Base-by-base conservation (phyloP, 2,797 vertebrate genomes). In the Onychomys torridus region DNA sequence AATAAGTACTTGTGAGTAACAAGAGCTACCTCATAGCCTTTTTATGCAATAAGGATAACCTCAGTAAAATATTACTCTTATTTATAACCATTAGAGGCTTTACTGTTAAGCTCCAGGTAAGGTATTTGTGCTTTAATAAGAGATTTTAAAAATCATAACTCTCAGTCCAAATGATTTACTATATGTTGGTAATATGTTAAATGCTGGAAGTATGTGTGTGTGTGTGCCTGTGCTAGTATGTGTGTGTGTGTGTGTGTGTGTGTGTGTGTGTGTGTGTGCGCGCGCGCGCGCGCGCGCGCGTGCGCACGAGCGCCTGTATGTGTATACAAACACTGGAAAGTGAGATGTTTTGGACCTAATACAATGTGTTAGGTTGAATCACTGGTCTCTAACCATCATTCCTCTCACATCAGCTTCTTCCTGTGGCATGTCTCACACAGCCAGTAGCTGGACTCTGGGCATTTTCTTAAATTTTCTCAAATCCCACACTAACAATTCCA, bases 21-120 rank as follows among this genome's bases (percentile, higher is more conserved):
- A 88, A 90, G 63, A 90, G 59, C 9, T 82, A 43, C 49, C 32
- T 88, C n/a, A 61, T 49, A 43, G n/a, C 57, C n/a, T 92, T 77
- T 94, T 85, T 92, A 93, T 69, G 17, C 57, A 13, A 8, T 37
- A 52, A 96, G 61, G 67, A 12, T 63, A 73, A 27, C 17, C 90
- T 71, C 67, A 90, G 59, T 91, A 95, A 93, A 96, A 59, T 89
- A 89, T 88, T 83, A 75, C 29, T 92, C 88, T 89, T 37, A 63
- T 88, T 94, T 94, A 16, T 81, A 94, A 85, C n/a, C 21, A 78
- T 82, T 73, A 61, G 86, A 87, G 23, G 0, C 27, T 82, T 84
- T 63, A 91, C 89, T 63, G 19, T 94, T 78, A 93, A 65, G 19
- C 25, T 93, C 40, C n/a, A 94, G 43, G 40, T 94, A 91, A 94